phyloP scores from a whole-genome alignment of 1,140 invertebrate species.

The Melipona quadrifasciata region DNA sequence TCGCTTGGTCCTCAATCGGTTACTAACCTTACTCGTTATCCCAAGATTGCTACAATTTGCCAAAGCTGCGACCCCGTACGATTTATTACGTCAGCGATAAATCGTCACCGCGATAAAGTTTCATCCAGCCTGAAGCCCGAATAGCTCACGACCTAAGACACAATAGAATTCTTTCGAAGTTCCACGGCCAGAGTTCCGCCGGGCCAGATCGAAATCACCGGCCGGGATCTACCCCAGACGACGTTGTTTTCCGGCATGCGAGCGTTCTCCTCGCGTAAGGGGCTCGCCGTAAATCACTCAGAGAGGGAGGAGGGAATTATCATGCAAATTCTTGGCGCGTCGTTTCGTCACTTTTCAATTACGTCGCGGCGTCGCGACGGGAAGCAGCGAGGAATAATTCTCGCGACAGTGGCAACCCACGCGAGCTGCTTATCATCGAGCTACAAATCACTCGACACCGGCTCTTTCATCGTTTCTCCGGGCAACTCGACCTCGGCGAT shows the following conservation, averaged over 20 bases:
- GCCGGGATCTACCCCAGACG: background rate
- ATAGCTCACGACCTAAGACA: too few relatives aligned
- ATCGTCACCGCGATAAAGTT: background rate
- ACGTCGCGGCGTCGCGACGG: background rate
- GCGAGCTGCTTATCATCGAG: background rate
- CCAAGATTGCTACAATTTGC: background rate
- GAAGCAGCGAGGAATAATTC: background rate
- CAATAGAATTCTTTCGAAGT: background rate
- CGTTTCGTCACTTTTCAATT: constrained; percentile 43
- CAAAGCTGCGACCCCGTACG: background rate
- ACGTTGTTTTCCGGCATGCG: background rate
- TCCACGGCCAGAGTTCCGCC: background rate
- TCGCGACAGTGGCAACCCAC: constrained; percentile 3
- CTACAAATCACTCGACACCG: background rate
- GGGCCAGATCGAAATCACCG: background rate
- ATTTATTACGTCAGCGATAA: background rate
- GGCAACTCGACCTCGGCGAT: background rate
- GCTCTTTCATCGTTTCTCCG: background rate
- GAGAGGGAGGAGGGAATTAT: constrained; percentile 16
- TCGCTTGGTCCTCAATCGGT: background rate
- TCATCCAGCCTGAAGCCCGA: background rate
- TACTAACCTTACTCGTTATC: background rate
- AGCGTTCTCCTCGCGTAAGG: constrained; percentile 15
- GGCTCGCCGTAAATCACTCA: constrained; percentile 23
- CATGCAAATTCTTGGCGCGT: constrained; percentile 34